Base-by-base conservation (phyloP, 2,113 vertebrate species). In the Bostrychus sinensis region DNA sequence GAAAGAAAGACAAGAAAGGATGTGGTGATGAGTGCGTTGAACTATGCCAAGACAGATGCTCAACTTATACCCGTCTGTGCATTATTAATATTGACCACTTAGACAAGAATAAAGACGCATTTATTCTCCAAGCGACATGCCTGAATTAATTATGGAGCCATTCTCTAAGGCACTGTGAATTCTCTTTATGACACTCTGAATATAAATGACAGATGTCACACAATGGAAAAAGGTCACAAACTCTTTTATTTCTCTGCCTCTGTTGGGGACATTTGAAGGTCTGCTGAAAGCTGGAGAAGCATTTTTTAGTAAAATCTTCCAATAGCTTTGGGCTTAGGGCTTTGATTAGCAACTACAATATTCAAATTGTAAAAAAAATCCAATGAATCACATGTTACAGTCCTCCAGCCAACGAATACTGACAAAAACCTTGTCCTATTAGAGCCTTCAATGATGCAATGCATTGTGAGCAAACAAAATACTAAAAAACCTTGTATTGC, bases 11-110 rank as follows among this genome's bases (percentile, higher is more conserved):
- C 53, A 65, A 67, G 65, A 75, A 57, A 65, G 72, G 62, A 84
- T 12, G 69, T 75, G 80, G 37, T 86, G 83, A 86, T 79, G 77
- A 66, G 67, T 57, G 48, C 68, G 79, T 61, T 80, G 22, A 84
- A 86, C 83, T 91, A 86, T 84, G 82, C 80, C 83, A 86, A 90
- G 86, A 89, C 68, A 56, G 68, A 85, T 85, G 74, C 76, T 62
- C 78, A 89, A 89, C 84, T 77, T 83, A 53, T 78, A 85, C 65
- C 68, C 62, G 23, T 20, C 11, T 62, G 39, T 91, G 71, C 83
- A 91, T 92, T 89, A 91, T 91, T 91, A 84, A 92, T 90, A 82
- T 74, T 72, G 81, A 78, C 84, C 83, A 83, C 83, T 88, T 89
- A 88, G 46, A 69, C 43, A 25, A 84, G 83, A 86, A 90, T 90